phyloP scores from a whole-genome alignment of 2,113 vertebrate species.

The Dipodomys spectabilis region DNA sequence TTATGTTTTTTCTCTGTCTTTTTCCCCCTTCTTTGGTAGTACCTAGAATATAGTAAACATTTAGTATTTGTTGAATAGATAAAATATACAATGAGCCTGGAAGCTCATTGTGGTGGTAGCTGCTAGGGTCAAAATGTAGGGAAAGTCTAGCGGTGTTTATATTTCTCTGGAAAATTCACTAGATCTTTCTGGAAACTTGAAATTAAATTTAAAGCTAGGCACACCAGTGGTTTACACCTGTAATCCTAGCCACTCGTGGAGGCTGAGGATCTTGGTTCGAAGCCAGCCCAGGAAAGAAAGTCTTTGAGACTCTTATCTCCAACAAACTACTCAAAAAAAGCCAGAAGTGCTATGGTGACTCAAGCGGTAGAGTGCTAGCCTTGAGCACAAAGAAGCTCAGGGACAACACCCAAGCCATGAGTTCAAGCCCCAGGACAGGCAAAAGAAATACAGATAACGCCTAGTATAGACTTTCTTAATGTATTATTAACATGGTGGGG shows the following conservation, averaged over 20 bases:
- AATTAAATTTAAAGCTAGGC: too few species aligned
- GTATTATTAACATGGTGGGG: neutral
- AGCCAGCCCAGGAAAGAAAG: too few species aligned
- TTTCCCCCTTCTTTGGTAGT: neutral
- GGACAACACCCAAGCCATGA: too few species aligned
- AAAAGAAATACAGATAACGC: neutral
- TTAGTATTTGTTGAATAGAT: neutral
- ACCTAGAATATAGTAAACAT: neutral
- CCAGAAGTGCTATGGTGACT: too few species aligned
- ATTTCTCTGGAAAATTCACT: neutral
- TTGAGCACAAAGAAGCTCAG: too few species aligned
- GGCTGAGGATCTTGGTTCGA: too few species aligned
- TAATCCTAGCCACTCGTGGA: too few species aligned
- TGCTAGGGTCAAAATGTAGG: neutral
- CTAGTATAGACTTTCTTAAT: neutral
- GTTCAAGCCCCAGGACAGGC: too few species aligned
- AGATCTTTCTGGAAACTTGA: neutral
- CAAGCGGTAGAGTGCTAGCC: too few species aligned
- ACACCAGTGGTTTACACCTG: too few species aligned
- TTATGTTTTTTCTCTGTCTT: neutral
- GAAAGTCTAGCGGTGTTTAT: neutral
- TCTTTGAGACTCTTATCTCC: too few species aligned
- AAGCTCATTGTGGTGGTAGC: neutral
- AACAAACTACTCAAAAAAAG: too few species aligned
- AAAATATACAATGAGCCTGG: neutral